These are phyloP conservation scores for Eumacrocentrus americanus DNA, from an alignment of 2,888 invertebrate genomes.

Conservation along the genomic window DNA sequence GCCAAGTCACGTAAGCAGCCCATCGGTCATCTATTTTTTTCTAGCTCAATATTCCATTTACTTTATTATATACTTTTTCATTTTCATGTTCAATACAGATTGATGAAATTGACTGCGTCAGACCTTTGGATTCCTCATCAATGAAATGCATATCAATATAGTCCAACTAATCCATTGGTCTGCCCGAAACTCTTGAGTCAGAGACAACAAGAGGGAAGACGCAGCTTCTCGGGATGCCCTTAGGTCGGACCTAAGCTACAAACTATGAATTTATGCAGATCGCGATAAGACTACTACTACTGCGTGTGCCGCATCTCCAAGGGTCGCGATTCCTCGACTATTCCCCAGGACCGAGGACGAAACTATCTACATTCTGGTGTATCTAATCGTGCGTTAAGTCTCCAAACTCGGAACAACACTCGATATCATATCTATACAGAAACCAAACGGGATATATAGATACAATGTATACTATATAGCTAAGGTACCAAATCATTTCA, in stretches of 20 bases:
- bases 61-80: not conserved
- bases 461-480: no score
- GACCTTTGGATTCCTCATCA: no score
- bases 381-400: constrained; percentile 41
- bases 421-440: constrained; percentile 2
- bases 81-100: not conserved
- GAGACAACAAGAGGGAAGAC: constrained; percentile 7
- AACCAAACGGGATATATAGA: no score
- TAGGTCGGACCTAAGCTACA: constrained; percentile 50
- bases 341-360: constrained; percentile 16
- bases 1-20: constrained; percentile 5
- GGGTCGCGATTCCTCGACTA: constrained; percentile 28
- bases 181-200: constrained; percentile 7
- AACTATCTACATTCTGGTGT: constrained; percentile 30
- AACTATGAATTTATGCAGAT: constrained; percentile 62
- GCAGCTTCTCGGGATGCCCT: constrained; percentile 43
- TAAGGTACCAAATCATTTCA: no score
- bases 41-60: not conserved
- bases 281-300: constrained; percentile 56
- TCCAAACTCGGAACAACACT: constrained; percentile 17
- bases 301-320: constrained; percentile 45
- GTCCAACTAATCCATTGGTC: no score
- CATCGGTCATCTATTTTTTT: constrained; percentile 1
- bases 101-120: no score
- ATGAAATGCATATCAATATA: no score